Evolutionary conservation across 1,140 invertebrate genomes (phyloP), one percentile per base, ranked within the genome.

Genomic region (Diorhabda carinulata): DNA sequence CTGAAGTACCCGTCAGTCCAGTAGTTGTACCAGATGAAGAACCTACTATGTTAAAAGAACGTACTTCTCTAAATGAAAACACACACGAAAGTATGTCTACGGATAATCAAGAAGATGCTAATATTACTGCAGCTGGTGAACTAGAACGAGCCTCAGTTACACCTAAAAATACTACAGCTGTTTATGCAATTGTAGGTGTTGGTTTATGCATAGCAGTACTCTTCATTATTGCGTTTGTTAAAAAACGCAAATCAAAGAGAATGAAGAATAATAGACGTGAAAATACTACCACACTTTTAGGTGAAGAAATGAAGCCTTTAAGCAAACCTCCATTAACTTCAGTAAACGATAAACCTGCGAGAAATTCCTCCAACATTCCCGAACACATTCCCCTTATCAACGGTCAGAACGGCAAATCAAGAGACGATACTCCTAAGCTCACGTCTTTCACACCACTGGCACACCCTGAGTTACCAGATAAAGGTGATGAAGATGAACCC

Each of bases 291-390:
- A 66, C 70, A 47, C 66, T 58, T 9, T 45, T 57, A 47, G 74
- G 72, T 43, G 76, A 78, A 66, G 80, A 84, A 82, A 74, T 77
- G 73, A 75, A 75, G 65, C 73, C 75, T 7, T 64, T 78, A 78
- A 82, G 74, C 79, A 84, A 78, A 80, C 82, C 62, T 78, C 43
- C 71, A 61, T 66, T 76, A 25, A 61, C 68, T 67, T 70, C 74
- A 57, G 65, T 77, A 73, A 73, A 76, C 71, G 71, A 79, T 72
- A 57, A 76, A 71, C 67, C 72, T 68, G 57, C 67, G 45, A 76
- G 73, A 62, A 73, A 69, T 9, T 40, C 25, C 5, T 69, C 64
- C n/a, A 74, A 70, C 43, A 43, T 66, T 40, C 73, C 75, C 3
- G 77, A 78, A 65, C 60, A 70, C 5, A 60, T 73, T 43, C 78